These are phyloP conservation scores for Abscondita cerata DNA, from an alignment of 2,888 invertebrate genomes.

Conservation along the genomic window DNA sequence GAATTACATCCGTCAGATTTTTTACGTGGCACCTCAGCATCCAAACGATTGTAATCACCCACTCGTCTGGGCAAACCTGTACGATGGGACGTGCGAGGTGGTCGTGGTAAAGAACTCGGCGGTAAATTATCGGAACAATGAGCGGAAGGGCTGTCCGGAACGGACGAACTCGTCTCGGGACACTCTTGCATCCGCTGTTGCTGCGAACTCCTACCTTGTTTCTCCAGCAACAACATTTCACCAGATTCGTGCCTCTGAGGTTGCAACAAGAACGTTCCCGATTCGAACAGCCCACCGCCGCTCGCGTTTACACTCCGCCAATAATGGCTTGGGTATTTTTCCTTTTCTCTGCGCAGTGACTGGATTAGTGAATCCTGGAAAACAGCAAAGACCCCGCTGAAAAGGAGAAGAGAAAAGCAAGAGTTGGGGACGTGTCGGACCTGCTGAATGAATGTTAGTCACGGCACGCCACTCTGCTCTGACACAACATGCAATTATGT, in stretches of 20 bases:
- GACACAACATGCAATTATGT: slow-evolving; percentile 38
- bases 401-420: slow-evolving; percentile 65
- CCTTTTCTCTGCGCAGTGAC: slow-evolving; percentile 77
- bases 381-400: slow-evolving; percentile 86
- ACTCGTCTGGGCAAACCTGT: slow-evolving; percentile 60
- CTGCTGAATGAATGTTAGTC: slow-evolving; percentile 61
- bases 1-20: slow-evolving; percentile 57
- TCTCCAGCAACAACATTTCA: slow-evolving; percentile 76
- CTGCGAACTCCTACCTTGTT: slow-evolving; percentile 79
- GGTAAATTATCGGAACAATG: slow-evolving; percentile 67
- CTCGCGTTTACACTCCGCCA: slow-evolving; percentile 68
- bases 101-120: slow-evolving; percentile 75
- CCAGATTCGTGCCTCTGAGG: slow-evolving; percentile 62
- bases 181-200: slow-evolving; percentile 71
- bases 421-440: slow-evolving; percentile 59
- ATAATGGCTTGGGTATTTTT: slow-evolving; percentile 77
- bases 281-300: slow-evolving; percentile 45
- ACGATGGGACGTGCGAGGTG: slow-evolving; percentile 65
- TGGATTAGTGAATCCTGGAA: slow-evolving; percentile 82
- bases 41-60: slow-evolving; percentile 73
- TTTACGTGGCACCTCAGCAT: slow-evolving; percentile 58
- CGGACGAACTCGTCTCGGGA: slow-evolving; percentile 40
- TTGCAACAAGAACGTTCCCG: slow-evolving; percentile 47
- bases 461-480: slow-evolving; percentile 61
- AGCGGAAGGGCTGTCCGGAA: slow-evolving; percentile 43